Percentiles rank a stretch among this genome's conserved stretches.
phyloP scores from a whole-genome alignment of 2,113 vertebrate species.

The Thalassarche chlororhynchos region DNA sequence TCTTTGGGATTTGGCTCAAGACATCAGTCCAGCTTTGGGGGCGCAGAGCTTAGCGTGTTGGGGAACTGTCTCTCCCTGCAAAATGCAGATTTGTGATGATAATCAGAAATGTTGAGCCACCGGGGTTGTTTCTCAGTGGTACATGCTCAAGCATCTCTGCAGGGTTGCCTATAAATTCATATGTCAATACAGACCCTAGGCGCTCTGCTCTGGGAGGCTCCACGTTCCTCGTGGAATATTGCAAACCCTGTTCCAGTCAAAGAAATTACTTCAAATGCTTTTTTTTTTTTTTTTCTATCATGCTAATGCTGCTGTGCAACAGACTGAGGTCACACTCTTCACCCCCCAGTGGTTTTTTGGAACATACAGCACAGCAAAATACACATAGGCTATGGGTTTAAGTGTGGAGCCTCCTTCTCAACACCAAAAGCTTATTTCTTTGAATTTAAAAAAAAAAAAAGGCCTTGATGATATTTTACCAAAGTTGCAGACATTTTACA shows the following conservation, averaged over 20 bases:
- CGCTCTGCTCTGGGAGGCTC: background rate
- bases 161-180: background rate
- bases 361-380: background rate
- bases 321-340: background rate
- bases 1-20: background rate
- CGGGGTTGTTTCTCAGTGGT: fast-evolving
- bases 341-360: background rate
- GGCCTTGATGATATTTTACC: background rate
- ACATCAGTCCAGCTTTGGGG: background rate
- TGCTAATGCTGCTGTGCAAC: background rate
- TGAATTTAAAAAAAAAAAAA: background rate
- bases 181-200: fast-evolving
- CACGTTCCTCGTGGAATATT: background rate
- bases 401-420: background rate
- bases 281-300: background rate
- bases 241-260: background rate
- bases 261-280: background rate
- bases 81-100: background rate
- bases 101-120: fast-evolving
- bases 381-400: fast-evolving
- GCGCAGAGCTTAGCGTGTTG: fast-evolving
- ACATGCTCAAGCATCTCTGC: background rate
- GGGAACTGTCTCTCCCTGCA: background rate
- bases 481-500: background rate
- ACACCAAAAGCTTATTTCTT: background rate